Conservation (phyloP, 2,797 vertebrate genomes). For the Zalophus californianus region DNA sequence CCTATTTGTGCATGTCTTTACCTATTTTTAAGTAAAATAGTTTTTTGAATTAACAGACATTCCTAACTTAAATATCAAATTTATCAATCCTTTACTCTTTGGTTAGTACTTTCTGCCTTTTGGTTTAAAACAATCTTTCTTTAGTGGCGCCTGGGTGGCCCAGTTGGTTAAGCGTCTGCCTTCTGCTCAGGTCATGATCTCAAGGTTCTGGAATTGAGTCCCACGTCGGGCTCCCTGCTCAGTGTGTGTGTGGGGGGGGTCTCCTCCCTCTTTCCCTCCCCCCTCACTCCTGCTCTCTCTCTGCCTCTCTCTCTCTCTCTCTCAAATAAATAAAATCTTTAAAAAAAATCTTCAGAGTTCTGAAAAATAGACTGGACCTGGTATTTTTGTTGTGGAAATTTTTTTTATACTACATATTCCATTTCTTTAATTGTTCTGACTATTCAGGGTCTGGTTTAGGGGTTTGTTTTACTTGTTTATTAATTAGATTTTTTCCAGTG, state of each 20-base stretch:
- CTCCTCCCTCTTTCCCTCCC: not conserved
- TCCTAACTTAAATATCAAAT: conserved; percentile 46
- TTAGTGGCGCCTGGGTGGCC: not conserved
- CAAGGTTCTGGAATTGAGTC: not conserved
- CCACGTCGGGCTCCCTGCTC: not conserved
- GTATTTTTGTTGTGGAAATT: not conserved
- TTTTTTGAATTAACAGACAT: not conserved
- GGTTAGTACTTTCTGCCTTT: not conserved
- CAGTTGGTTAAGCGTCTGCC: not conserved
- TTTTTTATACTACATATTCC: not conserved
- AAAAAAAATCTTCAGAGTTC: too few relatives aligned
- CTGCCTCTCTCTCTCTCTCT: not conserved
- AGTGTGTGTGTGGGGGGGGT: not conserved
- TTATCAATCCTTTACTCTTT: not conserved
- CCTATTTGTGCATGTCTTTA: not conserved
- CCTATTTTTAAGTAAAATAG: not conserved
- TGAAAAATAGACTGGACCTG: not conserved
- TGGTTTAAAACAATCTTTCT: conserved; percentile 39
- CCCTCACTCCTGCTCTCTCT: not conserved
- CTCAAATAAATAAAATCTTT: not conserved
- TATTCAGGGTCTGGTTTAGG: not conserved
- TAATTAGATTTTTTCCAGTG: not conserved
- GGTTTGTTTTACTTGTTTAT: not conserved
- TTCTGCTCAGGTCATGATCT: not conserved
- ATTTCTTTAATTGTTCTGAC: not conserved